A percentile compares a stretch with the other conserved stretches of the same genome.
phyloP scores from a whole-genome alignment of 1,140 invertebrate genomes.

The Riptortus pedestris region DNA sequence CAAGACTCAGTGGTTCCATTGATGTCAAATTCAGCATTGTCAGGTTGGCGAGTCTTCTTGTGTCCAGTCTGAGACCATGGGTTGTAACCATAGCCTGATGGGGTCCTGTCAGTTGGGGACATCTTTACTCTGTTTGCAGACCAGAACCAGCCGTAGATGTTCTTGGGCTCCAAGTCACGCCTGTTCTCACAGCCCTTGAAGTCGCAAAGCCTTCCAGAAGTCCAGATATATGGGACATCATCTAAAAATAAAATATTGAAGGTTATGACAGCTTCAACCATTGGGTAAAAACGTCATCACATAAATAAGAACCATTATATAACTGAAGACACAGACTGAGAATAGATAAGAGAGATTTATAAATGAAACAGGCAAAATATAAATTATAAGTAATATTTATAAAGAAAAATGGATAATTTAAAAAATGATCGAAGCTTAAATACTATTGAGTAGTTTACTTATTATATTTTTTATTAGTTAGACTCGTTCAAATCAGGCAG shows the following conservation, averaged over 20 bases:
- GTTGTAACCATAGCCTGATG: slow-evolving; percentile 58
- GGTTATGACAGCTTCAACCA: background rate
- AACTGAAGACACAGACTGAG: background rate
- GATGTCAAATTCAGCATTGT: slow-evolving; percentile 85
- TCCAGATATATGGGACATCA: slow-evolving; percentile 87
- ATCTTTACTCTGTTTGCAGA: slow-evolving; percentile 80
- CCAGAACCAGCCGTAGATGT: slow-evolving; percentile 84
- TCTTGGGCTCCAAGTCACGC: slow-evolving; percentile 73
- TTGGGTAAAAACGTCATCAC: too few species aligned
- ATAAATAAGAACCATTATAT: too few species aligned
- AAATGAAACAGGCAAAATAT: too few species aligned
- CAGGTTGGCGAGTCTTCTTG: slow-evolving; percentile 75
- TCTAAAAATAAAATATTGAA: slow-evolving; percentile 44
- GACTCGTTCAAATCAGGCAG: too few species aligned
- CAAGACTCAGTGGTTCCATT: slow-evolving; percentile 80
- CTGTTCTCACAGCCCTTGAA: slow-evolving; percentile 84
- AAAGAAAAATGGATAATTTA: too few species aligned
- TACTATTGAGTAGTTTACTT: too few species aligned
- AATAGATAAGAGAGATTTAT: background rate
- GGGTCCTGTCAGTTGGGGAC: slow-evolving; percentile 55
- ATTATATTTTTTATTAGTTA: too few species aligned
- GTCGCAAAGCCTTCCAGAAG: slow-evolving; percentile 78
- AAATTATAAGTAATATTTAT: too few species aligned
- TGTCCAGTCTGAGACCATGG: slow-evolving; percentile 82
- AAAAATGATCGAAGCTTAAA: too few species aligned